Base-by-base conservation (phyloP, 2,113 vertebrate species). In the Stegostoma tigrinum region DNA sequence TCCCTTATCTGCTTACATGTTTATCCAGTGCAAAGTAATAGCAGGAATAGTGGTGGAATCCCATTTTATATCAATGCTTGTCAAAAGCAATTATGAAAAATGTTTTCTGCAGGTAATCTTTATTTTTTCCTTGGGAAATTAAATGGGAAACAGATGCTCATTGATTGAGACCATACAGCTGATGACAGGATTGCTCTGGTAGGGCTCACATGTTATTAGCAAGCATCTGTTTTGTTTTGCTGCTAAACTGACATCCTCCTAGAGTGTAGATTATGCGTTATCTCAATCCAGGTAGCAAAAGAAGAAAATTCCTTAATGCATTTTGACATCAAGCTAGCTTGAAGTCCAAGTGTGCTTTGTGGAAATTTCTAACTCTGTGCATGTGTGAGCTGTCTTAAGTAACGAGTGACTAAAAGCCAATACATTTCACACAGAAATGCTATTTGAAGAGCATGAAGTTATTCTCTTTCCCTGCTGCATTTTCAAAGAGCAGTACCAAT, bases 81-180 rank as follows among this genome's bases (percentile, higher is more conserved):
- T 95, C 94, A 95, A 48, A 67, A 52, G 42, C 94, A 52, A 95
- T 67, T 75, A 52, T 70, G 94, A 95, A 95, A 95, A 75, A 95
- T 72, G 68, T 72, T 95, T 95, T 95, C 68, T 70, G 94, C 94
- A 95, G 94, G 94, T 95, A 95, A 95, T 52, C 42, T 72, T 72
- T 95, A 72, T 72, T 70, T 72, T 48, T 72, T 52, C 67, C 67
- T 95, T 48, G 45, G 68, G 67, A 68, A 95, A 95, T 70, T 70
- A 70, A 95, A 95, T 95, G 42, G 42, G 94, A 75, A 95, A 70
- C 94, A 95, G 94, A 95, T 95, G 94, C 42, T 95, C 72, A 68
- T 72, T 72, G 94, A 95, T 95, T 95, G 94, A 95, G 94, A 95
- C 67, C 94, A 34, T 95, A 52, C 94, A 72, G 94, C 94, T 95